phyloP scores from a whole-genome alignment of 2,888 invertebrate species.

The Euspilapteryx auroguttella region DNA sequence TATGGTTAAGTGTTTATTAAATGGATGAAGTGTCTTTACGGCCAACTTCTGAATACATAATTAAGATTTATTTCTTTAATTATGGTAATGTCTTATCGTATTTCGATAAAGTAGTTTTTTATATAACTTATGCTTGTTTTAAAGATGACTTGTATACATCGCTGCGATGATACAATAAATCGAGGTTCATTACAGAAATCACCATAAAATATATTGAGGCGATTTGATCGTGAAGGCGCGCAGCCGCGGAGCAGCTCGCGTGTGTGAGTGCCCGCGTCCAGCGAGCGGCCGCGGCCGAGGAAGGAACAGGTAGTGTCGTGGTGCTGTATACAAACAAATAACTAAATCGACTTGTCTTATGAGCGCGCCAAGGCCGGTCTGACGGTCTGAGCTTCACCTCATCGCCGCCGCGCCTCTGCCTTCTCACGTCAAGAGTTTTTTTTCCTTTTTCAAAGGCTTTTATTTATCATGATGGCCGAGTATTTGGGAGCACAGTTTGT shows the following conservation, averaged over 20 bases:
- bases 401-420: constrained; percentile 22
- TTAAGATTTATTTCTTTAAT: no score
- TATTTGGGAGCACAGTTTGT: constrained; percentile 60
- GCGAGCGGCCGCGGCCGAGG: constrained; percentile 13
- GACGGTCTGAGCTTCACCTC: constrained; percentile 14
- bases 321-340: constrained; percentile 60
- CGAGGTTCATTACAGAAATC: constrained; percentile 52
- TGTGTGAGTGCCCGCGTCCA: constrained; percentile 14
- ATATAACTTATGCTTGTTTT: constrained; percentile 33
- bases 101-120: constrained; percentile 36
- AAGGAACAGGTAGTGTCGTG: constrained; percentile 43
- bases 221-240: constrained; percentile 32
- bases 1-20: no score
- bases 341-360: constrained; percentile 58
- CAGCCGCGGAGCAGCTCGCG: constrained; percentile 9
- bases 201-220: constrained; percentile 42
- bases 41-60: no score
- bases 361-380: constrained; percentile 45
- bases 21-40: no score
- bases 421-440: no score
- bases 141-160: constrained; percentile 34
- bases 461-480: constrained; percentile 56
- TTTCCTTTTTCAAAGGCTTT: constrained; percentile 41
- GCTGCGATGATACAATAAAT: constrained; percentile 43
- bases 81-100: no score